A percentile compares a stretch with the other conserved stretches of the same genome.
phyloP scores from a whole-genome alignment of 2,113 vertebrate genomes.

The Sapayoa aenigma region DNA sequence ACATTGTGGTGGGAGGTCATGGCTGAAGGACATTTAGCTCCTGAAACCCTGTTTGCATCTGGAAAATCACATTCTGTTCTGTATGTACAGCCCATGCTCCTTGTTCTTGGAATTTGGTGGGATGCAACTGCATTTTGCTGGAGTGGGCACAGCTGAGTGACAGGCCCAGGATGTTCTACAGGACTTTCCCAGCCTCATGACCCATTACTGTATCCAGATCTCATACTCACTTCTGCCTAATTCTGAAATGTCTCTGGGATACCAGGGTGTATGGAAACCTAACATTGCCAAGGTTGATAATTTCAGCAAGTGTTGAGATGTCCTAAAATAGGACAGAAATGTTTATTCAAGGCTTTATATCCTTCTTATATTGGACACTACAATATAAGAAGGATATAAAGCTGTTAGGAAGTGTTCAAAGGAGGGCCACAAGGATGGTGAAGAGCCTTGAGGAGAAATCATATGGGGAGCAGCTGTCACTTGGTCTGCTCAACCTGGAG shows the following conservation, averaged over 20 bases:
- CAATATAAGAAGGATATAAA: background rate
- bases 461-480: background rate
- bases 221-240: background rate
- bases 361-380: background rate
- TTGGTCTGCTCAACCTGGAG: background rate
- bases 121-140: background rate
- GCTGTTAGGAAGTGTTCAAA: background rate
- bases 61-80: background rate
- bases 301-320: background rate
- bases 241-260: background rate
- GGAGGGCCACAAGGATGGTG: too few relatives aligned
- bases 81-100: rapidly evolving
- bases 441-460: background rate
- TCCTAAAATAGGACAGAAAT: background rate
- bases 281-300: background rate
- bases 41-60: background rate
- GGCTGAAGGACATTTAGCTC: background rate
- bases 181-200: background rate
- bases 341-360: background rate
- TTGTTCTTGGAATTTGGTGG: background rate
- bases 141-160: background rate
- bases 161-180: background rate
- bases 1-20: background rate
- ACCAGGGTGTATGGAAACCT: background rate
- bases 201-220: background rate